Conservation (phyloP, 2,113 vertebrate species). For the Chroicocephalus ridibundus region DNA sequence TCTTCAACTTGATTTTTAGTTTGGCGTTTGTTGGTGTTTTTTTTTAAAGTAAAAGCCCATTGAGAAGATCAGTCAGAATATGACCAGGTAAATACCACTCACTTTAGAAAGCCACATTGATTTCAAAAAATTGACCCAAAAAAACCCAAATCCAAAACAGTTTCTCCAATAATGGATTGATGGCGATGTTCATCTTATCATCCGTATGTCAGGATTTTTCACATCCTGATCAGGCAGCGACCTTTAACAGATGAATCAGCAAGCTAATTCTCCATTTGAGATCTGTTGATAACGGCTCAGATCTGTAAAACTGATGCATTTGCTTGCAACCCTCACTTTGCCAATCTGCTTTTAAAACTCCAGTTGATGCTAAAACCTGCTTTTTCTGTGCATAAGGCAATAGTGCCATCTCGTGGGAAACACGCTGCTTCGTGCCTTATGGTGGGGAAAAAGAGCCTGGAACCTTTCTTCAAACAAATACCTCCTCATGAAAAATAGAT, state of each 20-base stretch:
- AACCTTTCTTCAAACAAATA: neutral
- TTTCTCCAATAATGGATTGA: neutral
- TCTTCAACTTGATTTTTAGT: neutral
- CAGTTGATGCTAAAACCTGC: accelerated
- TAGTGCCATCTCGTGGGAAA: constrained; percentile 71
- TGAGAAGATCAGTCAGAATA: neutral
- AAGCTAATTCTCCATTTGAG: neutral
- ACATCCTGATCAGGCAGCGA: neutral
- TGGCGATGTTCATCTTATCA: neutral
- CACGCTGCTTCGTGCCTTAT: accelerated
- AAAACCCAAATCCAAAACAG: neutral
- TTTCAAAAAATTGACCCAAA: neutral
- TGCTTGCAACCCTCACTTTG: neutral
- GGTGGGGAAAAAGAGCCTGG: accelerated
- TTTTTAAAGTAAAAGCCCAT: neutral
- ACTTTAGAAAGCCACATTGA: neutral
- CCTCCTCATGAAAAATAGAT: neutral
- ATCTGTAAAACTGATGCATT: neutral
- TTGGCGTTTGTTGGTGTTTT: neutral
- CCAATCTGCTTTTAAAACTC: neutral
- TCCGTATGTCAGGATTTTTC: neutral
- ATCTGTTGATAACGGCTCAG: neutral
- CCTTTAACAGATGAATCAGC: neutral
- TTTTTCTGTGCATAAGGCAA: constrained; percentile 41
- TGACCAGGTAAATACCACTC: neutral